phyloP scores from a whole-genome alignment of 2,113 vertebrate genomes.

The Asarcornis scutulata region DNA sequence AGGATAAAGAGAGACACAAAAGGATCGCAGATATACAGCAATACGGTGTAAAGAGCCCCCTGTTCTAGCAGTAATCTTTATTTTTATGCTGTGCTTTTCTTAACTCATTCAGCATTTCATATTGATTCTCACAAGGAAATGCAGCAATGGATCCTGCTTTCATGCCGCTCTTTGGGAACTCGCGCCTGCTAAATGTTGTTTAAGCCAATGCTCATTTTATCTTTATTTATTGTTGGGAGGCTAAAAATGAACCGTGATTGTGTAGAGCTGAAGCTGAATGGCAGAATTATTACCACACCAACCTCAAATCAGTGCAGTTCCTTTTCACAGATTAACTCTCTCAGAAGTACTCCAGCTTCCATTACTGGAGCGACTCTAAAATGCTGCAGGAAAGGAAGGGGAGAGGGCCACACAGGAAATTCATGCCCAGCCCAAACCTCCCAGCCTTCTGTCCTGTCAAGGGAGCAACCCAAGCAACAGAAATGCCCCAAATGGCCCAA shows the following conservation, averaged over 20 bases:
- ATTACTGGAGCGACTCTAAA: background rate
- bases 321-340: constrained; percentile 39
- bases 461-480: background rate
- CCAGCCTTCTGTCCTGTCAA: background rate
- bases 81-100: background rate
- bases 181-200: background rate
- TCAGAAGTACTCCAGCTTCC: background rate
- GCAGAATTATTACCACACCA: constrained; percentile 12
- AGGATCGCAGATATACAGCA: constrained; percentile 21
- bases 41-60: background rate
- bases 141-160: background rate
- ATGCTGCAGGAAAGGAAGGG: background rate
- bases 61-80: constrained; percentile 3
- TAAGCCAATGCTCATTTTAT: constrained; percentile 16
- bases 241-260: constrained; percentile 31
- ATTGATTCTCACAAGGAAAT: constrained; percentile 1
- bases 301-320: constrained; percentile 12
- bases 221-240: constrained; percentile 54
- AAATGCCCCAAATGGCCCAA: background rate
- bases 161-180: background rate
- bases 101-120: background rate
- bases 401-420: accelerated
- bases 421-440: background rate
- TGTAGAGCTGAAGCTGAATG: background rate
- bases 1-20: constrained; percentile 65